Evolutionary conservation across 2,888 invertebrate species (phyloP).

Genomic region (Chymomyza fuscimana): DNA sequence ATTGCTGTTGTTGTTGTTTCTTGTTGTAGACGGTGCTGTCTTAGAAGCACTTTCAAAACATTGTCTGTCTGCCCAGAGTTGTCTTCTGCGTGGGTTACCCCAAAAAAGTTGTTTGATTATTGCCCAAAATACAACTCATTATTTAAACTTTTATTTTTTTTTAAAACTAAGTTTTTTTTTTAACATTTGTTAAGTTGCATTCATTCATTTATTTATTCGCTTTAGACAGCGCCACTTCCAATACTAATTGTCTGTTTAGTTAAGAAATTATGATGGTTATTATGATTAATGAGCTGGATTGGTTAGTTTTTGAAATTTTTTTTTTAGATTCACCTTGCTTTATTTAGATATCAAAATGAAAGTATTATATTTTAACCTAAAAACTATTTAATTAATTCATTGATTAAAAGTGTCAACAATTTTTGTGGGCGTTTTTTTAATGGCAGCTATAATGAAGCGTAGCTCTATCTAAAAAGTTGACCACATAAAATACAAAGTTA

Average conservation of each 20-base stretch:
- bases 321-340: not conserved
- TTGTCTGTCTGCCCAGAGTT: conserved; percentile 40
- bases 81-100: conserved; percentile 47
- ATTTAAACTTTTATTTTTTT: conserved; percentile 8
- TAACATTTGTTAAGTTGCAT: not conserved
- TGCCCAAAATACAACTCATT: conserved; percentile 19
- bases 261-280: conserved; percentile 40
- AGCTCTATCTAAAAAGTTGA: not conserved
- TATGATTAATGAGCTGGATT: conserved; percentile 19
- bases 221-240: conserved; percentile 35
- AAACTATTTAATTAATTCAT: conserved; percentile 12
- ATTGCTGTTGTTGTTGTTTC: conserved; percentile 23
- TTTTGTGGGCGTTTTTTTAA: conserved; percentile 41
- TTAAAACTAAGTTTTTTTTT: conserved; percentile 8
- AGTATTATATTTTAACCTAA: not conserved
- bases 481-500: too few relatives aligned
- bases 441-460: not conserved
- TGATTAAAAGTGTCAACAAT: conserved; percentile 17
- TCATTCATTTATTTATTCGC: not conserved
- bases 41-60: conserved; percentile 61
- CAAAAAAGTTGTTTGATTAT: conserved; percentile 60
- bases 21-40: conserved; percentile 28
- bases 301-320: conserved; percentile 1
- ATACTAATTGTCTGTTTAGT: conserved; percentile 62
- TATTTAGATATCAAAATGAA: not conserved